Base-by-base conservation (phyloP, 1,140 invertebrate species). In the Drosophila neocordata region DNA sequence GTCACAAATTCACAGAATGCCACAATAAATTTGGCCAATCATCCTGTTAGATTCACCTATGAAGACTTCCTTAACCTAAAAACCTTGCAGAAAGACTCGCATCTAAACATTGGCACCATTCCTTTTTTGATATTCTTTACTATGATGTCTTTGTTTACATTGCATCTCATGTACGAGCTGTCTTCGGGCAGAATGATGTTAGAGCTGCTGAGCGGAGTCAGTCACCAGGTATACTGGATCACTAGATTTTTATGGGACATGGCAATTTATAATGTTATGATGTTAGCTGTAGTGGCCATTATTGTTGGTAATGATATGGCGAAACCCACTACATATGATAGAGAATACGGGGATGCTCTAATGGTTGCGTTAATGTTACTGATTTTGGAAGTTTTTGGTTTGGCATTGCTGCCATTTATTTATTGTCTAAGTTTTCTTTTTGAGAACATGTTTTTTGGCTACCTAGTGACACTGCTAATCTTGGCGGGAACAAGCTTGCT, bases 381-480 rank as follows among this genome's bases (percentile, higher is more conserved):
- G 15, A 1, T 27, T 66, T 7, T 12, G 37, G 6, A 48, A 48
- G 18, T 66, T 1, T 71, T 66, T 35, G 55, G 48, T 1, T 1
- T 56, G n/a, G 18, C 62, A 1, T 35, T 52, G 4, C 7, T 71
- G 31, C 63, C 69, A 1, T 71, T 71, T 34, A 51, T 60, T 1
- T 61, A 71, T 11, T 8, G 56, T 0, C 1, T 59, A 0, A 37
- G 13, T 1, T 8, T n/a, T 2, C 6, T 44, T 1, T 66, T 62
- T 22, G 31, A 37, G 1, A 44, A 20, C 0, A 20, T 27, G 3
- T 5, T 56, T 2, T 12, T 22, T 13, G 69, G 48, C 0, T 66
- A 60, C 35, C 11, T 65, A 18, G 11, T 56, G 1, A 62, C 37
- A 2, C 15, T 71, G 0, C 7, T 60, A 2, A 53, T 69, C 12